These are phyloP conservation scores for Cosmorhoe ocellata DNA, from an alignment of 2,888 invertebrate genomes.

Conservation along the genomic window DNA sequence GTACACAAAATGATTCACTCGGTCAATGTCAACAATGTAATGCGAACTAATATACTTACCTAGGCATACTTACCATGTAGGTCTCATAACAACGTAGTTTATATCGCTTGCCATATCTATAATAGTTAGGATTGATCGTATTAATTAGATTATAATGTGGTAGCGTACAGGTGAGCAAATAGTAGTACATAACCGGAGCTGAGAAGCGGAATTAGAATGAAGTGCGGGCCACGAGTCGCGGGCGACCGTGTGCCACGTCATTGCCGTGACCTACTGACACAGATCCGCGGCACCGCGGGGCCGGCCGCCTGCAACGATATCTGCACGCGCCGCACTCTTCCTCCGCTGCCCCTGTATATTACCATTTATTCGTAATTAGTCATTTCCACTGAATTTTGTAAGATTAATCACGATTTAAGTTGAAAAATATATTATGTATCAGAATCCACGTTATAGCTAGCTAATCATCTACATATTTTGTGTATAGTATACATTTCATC, in stretches of 20 bases:
- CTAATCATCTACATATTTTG: too few species aligned
- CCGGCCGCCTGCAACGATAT: conserved; percentile 80
- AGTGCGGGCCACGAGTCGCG: conserved; percentile 55
- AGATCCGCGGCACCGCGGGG: conserved; percentile 84
- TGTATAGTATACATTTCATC: too few species aligned
- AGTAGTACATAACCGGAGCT: conserved; percentile 32
- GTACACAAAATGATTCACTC: conserved; percentile 60
- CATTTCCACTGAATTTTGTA: conserved; percentile 24
- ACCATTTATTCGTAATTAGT: conserved; percentile 35
- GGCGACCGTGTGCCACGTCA: conserved; percentile 83
- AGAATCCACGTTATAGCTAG: background rate
- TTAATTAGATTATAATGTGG: conserved; percentile 16
- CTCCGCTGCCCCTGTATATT: conserved; percentile 61
- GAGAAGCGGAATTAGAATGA: conserved; percentile 82
- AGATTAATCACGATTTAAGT: conserved; percentile 7
- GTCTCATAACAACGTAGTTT: background rate
- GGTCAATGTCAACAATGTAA: conserved; percentile 65
- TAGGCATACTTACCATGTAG: conserved; percentile 26
- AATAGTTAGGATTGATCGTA: conserved; percentile 14
- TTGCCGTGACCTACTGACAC: conserved; percentile 87
- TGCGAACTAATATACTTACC: conserved; percentile 41
- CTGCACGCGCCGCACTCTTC: conserved; percentile 75
- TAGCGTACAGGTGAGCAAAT: conserved; percentile 23
- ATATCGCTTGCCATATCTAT: conserved; percentile 1
- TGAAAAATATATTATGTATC: background rate